Base-by-base conservation (phyloP, 1,140 invertebrate genomes). In the Macrobrachium rosenbergii region DNA sequence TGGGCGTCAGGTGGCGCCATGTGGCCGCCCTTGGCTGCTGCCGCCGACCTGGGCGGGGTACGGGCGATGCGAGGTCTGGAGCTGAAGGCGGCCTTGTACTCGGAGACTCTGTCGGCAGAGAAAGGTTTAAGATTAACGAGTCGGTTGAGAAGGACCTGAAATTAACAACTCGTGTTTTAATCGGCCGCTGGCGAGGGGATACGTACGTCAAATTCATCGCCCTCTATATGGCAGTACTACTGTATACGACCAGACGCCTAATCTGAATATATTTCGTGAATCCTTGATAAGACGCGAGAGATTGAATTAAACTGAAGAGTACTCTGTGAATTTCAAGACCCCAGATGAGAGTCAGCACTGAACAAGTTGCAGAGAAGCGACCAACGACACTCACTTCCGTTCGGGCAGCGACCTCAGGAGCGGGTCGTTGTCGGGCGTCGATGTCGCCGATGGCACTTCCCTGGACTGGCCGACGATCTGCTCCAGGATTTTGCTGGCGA, bases 61-160 rank as follows among this genome's bases (percentile, higher is more conserved):
- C 84, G 78, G n/a, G 84, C 84, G 5, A 87, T 72, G 17, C 78
- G 77, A 37, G 84, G 84, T 1, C 84, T 77, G 43, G 84, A 87
- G 58, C 84, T 87, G 84, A 87, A 87, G 19, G 84, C 84, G 7
- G 81, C 84, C 45, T 87, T 87, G 67, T 81, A 87, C 52, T 87
- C 84, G 1, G 84, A 81, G 8, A 69, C 84, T 63, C 84, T 87
- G 78, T n/a, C 45, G 52, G 28, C 21, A n/a, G 45, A 80, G 19
- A 59, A 62, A 1, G 23, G 37, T 37, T n/a, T 64, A 67, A 21
- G 62, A 45, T 11, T 64, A 21, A 67, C 16, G 17, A 67, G n/a
- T 67, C 14, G 19, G 23, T 60, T 21, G 17, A n/a, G n/a, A n/a
- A n/a, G n/a, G n/a, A n/a, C n/a, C n/a, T n/a, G n/a, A n/a, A n/a